A percentile compares a stretch with the other conserved stretches of the same genome.
Evolutionary conservation across 2,113 vertebrate species (phyloP).

Genomic region (Pyrgilauda ruficollis): DNA sequence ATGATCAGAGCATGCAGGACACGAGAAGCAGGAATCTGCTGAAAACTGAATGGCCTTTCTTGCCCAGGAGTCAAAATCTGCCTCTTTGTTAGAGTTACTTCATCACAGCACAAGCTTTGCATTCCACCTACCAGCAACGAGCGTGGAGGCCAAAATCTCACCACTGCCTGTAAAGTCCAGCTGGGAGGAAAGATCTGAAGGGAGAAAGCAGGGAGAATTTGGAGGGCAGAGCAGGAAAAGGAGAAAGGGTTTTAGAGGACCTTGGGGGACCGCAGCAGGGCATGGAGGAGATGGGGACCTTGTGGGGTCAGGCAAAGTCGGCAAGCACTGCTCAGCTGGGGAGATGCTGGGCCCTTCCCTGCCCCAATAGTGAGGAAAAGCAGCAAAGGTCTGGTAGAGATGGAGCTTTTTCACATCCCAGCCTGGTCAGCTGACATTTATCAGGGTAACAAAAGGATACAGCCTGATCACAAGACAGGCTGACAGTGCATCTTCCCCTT

Average conservation of each 20-base stretch:
- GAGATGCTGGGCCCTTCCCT: background rate
- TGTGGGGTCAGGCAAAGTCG: background rate
- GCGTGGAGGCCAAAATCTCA: background rate
- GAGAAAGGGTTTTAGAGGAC: background rate
- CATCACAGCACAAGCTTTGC: background rate
- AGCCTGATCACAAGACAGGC: conserved; percentile 41
- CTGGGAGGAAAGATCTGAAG: background rate
- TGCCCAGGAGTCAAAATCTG: background rate
- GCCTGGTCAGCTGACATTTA: conserved; percentile 12
- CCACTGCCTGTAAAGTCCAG: background rate
- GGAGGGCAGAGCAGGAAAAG: background rate
- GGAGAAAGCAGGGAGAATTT: background rate
- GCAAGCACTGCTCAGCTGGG: background rate
- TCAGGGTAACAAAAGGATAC: conserved; percentile 46
- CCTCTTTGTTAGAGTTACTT: background rate
- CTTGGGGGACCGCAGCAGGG: background rate
- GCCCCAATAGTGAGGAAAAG: background rate
- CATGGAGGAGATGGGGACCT: background rate
- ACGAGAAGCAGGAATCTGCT: background rate
- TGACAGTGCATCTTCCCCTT: conserved; percentile 41
- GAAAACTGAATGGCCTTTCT: background rate
- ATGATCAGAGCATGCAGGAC: rapidly evolving
- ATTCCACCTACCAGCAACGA: background rate
- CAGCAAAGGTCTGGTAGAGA: background rate
- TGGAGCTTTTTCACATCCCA: conserved; percentile 20